Evolutionary conservation across 2,797 vertebrate genomes (phyloP), one percentile per base, ranked within the genome.

Genomic region (Synaphobranchus kaupii): DNA sequence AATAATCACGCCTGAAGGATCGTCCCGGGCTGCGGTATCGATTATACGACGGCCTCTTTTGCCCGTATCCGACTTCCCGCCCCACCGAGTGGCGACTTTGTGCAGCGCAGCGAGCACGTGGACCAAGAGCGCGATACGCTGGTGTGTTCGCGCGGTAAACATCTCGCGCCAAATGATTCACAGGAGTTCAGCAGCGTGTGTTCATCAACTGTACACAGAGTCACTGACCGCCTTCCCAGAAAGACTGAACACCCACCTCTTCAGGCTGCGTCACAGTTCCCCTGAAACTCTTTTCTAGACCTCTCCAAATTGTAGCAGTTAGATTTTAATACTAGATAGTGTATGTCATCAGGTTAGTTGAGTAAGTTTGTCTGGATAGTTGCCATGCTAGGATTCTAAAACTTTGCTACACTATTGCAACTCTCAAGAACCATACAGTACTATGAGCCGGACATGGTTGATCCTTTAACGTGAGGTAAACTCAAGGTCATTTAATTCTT

Each of bases 1-100:
- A 54, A 78, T 76, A 86, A 58, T 86, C 66, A 15, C 10, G 48
- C 52, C 34, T 56, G 71, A 78, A 78, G 68, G 28, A 34, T 44
- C 47, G 48, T 10, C 68, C 48, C 5, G 17, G 48, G 85, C 68
- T 39, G 20, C 68, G 34, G 48, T 78, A 86, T 78, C 50, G 68
- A 78, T 86, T 56, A 56, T 44, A 39, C 68, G 13, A 48, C 44
- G 22, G 66, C 66, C n/a, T 85, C 48, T 76, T 39, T 17, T 7
- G 50, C n/a, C 68, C 76, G 50, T 28, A 31, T n/a, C 28, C 9
- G n/a, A 25, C 66, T 85, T 78, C 73, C 73, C 47, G 47, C 76
- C 8, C 63, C n/a, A 6, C 44, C 34, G 44, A 84, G 83, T 66
- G 22, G 56, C 56, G 6, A 66, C 5, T 76, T 44, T 20, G 22